Percentiles rank a stretch among this genome's conserved stretches.
phyloP scores from a whole-genome alignment of 1,140 invertebrate species.

The Brachionus paranguensis region DNA sequence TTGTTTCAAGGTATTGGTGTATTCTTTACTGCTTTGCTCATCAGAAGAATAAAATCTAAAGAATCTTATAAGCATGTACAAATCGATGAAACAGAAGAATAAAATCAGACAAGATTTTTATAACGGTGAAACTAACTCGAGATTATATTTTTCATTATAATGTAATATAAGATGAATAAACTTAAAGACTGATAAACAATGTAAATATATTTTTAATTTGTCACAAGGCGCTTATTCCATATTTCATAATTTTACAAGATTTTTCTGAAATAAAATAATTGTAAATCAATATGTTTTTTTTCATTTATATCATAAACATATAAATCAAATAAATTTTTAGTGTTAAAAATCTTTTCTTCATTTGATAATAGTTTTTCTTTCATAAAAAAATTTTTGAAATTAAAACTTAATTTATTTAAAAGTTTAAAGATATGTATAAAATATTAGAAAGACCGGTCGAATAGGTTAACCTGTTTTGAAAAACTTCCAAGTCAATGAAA shows the following conservation, averaged over 20 bases:
- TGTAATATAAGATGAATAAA: neutral
- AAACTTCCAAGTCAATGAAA: too few relatives aligned
- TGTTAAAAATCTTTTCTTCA: too few relatives aligned
- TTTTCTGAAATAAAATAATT: neutral
- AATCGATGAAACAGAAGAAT: neutral
- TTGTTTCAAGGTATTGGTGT: slow-evolving; percentile 25
- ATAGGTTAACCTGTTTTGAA: too few relatives aligned
- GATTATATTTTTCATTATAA: neutral
- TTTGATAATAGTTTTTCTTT: too few relatives aligned
- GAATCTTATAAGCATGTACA: neutral
- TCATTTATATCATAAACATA: too few relatives aligned
- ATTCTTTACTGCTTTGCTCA: neutral
- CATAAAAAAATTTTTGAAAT: too few relatives aligned
- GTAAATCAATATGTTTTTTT: neutral
- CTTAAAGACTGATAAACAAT: neutral
- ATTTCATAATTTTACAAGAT: neutral
- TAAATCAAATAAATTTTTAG: too few relatives aligned
- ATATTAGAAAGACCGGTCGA: too few relatives aligned
- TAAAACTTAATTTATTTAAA: too few relatives aligned
- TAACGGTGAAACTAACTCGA: neutral
- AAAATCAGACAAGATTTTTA: neutral
- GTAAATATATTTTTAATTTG: neutral
- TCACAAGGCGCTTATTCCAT: neutral
- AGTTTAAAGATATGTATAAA: too few relatives aligned
- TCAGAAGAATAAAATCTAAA: slow-evolving; percentile 7